Evolutionary conservation across 2,113 vertebrate species (phyloP).

Genomic region (Leucoraja erinaceus): DNA sequence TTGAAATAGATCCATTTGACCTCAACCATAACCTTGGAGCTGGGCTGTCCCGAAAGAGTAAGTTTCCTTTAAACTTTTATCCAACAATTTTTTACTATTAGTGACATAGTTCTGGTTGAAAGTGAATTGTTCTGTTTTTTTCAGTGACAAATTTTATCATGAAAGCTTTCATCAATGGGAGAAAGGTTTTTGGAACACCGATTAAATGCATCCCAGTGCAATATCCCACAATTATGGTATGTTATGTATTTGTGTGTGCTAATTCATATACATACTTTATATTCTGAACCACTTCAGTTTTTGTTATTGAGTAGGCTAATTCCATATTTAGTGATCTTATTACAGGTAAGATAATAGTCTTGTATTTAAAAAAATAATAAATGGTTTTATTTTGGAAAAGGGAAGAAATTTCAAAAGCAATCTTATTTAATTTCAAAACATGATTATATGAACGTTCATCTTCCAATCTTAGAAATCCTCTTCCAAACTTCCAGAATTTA

Average conservation of each 20-base stretch:
- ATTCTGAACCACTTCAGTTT: neutral
- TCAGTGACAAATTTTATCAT: constrained; percentile 97
- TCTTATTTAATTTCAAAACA: neutral
- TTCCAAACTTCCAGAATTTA: neutral
- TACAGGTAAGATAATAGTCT: neutral
- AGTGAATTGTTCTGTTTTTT: constrained; percentile 37
- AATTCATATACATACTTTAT: neutral
- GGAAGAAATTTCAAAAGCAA: neutral
- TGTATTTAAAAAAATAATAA: neutral
- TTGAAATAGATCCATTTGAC: constrained; percentile 80
- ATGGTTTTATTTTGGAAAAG: constrained; percentile 3
- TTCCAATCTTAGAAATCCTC: neutral
- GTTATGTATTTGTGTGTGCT: constrained; percentile 37
- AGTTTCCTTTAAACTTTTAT: constrained; percentile 43
- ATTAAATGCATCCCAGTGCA: constrained; percentile 67
- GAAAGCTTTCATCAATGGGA: constrained; percentile 92
- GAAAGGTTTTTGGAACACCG: constrained; percentile 79
- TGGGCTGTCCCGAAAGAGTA: constrained; percentile 91
- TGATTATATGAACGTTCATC: neutral
- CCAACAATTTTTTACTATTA: neutral
- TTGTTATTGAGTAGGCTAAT: neutral
- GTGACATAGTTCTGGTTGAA: neutral
- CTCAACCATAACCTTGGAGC: constrained; percentile 92
- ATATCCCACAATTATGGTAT: constrained; percentile 77
- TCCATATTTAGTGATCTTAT: neutral